Conservation (phyloP, 2,113 vertebrate genomes). For the Mugil cephalus region DNA sequence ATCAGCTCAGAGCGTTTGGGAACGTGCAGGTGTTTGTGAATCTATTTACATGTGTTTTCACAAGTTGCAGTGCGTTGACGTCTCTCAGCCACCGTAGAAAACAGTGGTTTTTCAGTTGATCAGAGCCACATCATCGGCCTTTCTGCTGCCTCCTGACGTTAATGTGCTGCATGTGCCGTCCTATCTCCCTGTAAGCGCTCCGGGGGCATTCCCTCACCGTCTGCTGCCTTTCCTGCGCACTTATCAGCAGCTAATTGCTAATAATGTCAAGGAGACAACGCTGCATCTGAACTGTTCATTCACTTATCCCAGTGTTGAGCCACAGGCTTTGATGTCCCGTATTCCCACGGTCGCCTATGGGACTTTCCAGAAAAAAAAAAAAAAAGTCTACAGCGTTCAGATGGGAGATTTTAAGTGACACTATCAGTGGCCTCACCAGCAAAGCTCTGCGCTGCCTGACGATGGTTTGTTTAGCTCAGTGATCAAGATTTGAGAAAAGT, state of each 20-base stretch:
- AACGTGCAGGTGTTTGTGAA: too few relatives aligned
- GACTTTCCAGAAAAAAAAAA: conserved; percentile 73
- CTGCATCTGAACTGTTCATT: conserved; percentile 71
- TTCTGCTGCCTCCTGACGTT: neutral
- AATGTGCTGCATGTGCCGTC: neutral
- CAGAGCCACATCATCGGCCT: neutral
- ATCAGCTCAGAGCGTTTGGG: too few relatives aligned
- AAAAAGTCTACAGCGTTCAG: conserved; percentile 20
- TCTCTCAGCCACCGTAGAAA: too few relatives aligned
- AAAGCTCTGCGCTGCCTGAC: neutral
- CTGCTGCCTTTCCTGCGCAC: conserved; percentile 77
- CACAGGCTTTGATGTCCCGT: conserved; percentile 62
- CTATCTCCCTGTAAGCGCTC: conserved; percentile 11
- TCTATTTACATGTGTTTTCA: too few relatives aligned
- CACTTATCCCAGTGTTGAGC: conserved; percentile 65
- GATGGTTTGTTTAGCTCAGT: neutral
- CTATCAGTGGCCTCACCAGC: neutral
- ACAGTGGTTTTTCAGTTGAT: too few relatives aligned
- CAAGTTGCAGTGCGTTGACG: too few relatives aligned
- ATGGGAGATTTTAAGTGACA: conserved; percentile 16
- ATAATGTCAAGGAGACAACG: conserved; percentile 66
- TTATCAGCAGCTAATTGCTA: conserved; percentile 80
- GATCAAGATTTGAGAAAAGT: conserved; percentile 3
- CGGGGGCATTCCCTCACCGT: conserved; percentile 63
- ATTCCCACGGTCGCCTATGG: conserved; percentile 68